Conservation (phyloP, 2,113 vertebrate species). For the Tamias sibiricus region DNA sequence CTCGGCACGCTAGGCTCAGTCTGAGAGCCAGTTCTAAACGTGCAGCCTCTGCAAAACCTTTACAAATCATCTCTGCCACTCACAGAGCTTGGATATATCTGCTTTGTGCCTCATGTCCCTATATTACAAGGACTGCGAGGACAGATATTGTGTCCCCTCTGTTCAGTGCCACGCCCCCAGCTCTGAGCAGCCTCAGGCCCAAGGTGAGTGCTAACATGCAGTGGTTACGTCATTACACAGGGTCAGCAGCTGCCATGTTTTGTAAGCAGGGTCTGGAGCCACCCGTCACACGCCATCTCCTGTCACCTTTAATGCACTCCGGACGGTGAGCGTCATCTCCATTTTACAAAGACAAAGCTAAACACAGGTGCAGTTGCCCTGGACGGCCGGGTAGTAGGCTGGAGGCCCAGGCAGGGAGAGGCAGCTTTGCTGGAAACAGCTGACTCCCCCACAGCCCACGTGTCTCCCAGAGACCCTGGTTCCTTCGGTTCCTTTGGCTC, state of each 20-base stretch:
- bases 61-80: fast-evolving
- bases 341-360: background rate
- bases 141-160: fast-evolving
- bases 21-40: background rate
- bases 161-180: too few relatives aligned
- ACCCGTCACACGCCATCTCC: background rate
- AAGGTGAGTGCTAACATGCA: fast-evolving
- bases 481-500: background rate
- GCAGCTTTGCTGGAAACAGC: too few relatives aligned
- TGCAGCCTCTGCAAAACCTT: background rate
- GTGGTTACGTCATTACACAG: background rate
- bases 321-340: background rate
- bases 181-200: background rate
- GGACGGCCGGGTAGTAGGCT: background rate
- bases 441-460: background rate
- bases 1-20: background rate
- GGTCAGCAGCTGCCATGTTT: fast-evolving
- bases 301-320: background rate
- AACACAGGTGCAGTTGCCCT: background rate
- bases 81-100: background rate
- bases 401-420: background rate
- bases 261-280: background rate
- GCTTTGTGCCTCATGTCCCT: background rate
- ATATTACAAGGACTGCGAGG: fast-evolving
- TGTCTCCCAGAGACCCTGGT: fast-evolving